Conservation (phyloP, 2,888 invertebrate genomes). For the Pachliopta kotzebuea region DNA sequence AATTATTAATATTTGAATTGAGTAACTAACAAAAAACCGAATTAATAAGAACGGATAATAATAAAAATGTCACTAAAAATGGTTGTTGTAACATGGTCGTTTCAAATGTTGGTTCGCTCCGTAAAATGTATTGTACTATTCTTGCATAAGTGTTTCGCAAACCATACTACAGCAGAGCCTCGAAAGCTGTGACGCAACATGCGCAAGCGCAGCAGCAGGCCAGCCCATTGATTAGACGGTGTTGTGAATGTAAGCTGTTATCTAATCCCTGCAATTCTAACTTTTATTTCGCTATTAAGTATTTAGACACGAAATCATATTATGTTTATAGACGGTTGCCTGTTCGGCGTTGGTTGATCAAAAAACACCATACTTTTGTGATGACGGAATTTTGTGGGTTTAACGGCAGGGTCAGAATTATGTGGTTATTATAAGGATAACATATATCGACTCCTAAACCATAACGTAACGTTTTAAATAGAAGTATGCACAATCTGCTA, state of each 20-base stretch:
- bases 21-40: no score
- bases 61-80: background rate
- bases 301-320: conserved; percentile 6
- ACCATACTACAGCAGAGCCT: conserved; percentile 50
- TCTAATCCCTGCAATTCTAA: conserved; percentile 53
- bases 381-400: background rate
- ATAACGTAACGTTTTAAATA: conserved; percentile 1
- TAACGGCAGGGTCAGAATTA: background rate
- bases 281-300: conserved; percentile 33
- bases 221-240: conserved; percentile 70
- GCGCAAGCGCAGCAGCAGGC: conserved; percentile 43
- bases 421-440: background rate
- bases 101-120: background rate
- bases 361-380: no score
- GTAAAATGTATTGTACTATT: conserved; percentile 53
- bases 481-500: background rate
- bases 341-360: background rate
- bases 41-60: background rate
- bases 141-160: conserved; percentile 75
- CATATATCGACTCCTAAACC: background rate
- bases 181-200: conserved; percentile 73
- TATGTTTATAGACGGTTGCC: background rate
- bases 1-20: no score
- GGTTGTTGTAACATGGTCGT: background rate
- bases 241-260: conserved; percentile 67